Base-by-base conservation (phyloP, 1,140 invertebrate species). In the Cepaea nemoralis region DNA sequence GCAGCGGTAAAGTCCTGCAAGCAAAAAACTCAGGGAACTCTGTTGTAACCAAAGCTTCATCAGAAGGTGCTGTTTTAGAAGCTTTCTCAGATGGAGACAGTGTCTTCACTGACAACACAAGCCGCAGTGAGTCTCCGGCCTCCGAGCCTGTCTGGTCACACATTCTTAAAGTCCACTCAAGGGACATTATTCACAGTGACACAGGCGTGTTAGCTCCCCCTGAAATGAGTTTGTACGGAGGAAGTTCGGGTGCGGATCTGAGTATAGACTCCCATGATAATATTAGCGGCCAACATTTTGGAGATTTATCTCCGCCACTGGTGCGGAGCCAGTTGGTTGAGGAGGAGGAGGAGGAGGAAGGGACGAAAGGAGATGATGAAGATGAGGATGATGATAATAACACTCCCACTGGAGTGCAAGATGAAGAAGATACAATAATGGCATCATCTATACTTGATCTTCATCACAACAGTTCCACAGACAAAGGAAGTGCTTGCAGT, bases 101-200 rank as follows among this genome's bases (percentile, higher is more conserved):
- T 69, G 88, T 90, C 31, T 90, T 88, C 82, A 88, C 88, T 31
- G 89, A 90, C 80, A 82, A 84, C 80, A 86, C 87, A 14, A 88
- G 87, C 81, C 86, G 89, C 45, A 89, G 88, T 82, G 89, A 90
- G 77, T 88, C 87, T 0, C 89, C 89, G 2, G 89, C 89, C 12
- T 90, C 89, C 2, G 89, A 90, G 75, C 89, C 89, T 22, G 84
- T 87, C 8, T 82, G 87, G 81, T 85, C 85, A 50, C 85, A 83
- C 71, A 74, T 82, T 14, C 82, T 85, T 37, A 81, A 85, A 35
- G 82, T 84, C n/a, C 81, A 85, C 50, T 82, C 87, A 24, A 77
- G 87, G 24, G 87, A 89, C 82, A 86, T 90, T 50, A 88, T 90
- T 39, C 88, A 90, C 77, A 88, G 88, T 83, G 87, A 89, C 82